Conservation (phyloP, 2,888 invertebrate species). For the Conistra vaccinii region DNA sequence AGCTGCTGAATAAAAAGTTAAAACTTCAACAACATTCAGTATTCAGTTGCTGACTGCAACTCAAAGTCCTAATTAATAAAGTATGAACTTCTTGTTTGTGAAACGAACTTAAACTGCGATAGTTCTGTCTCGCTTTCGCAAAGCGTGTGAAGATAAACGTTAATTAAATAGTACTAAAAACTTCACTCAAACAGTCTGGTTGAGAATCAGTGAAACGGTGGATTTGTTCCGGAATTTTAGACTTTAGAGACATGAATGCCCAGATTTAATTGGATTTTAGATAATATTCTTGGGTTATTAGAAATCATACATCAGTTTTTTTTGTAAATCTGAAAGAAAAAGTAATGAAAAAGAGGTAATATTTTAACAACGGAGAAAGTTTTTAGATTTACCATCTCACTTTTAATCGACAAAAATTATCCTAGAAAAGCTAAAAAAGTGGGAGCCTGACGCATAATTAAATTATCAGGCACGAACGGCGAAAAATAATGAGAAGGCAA, state of each 20-base stretch:
- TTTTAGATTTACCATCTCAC: not conserved
- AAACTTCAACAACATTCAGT: slow-evolving; percentile 27
- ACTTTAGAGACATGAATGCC: not conserved
- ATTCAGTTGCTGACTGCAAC: slow-evolving; percentile 46
- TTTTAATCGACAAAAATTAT: not conserved
- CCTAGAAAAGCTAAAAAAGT: slow-evolving; percentile 6
- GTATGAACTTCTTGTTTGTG: slow-evolving; percentile 57
- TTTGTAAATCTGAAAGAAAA: not conserved
- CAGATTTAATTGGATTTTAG: not conserved
- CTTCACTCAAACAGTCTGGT: slow-evolving; percentile 26
- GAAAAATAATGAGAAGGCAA: slow-evolving; percentile 61
- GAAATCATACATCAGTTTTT: not conserved
- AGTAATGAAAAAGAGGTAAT: not conserved
- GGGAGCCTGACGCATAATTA: slow-evolving; percentile 39
- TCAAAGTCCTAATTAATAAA: slow-evolving; percentile 60
- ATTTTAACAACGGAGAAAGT: not conserved
- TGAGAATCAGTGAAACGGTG: slow-evolving; percentile 15
- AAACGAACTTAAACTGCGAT: slow-evolving; percentile 52
- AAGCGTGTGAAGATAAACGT: slow-evolving; percentile 48
- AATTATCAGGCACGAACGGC: slow-evolving; percentile 48
- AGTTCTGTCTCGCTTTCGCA: slow-evolving; percentile 18
- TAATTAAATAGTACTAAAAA: slow-evolving; percentile 54
- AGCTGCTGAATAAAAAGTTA: slow-evolving; percentile 23
- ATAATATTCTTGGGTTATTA: not conserved
- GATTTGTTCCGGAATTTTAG: slow-evolving; percentile 8